Evolutionary conservation across 2,888 invertebrate species (phyloP).

Genomic region (Dugesia japonica): DNA sequence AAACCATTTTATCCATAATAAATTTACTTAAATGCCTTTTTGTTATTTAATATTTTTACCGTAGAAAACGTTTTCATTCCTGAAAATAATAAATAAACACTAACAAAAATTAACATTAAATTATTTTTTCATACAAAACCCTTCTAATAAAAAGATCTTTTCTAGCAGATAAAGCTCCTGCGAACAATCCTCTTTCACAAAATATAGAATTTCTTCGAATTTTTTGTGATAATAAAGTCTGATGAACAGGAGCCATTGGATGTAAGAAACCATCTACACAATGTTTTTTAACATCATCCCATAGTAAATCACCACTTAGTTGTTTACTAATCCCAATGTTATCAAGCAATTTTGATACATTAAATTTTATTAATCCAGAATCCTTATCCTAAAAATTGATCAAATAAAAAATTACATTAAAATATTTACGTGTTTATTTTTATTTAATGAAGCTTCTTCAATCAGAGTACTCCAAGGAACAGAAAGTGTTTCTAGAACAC

Average conservation of each 20-base stretch:
- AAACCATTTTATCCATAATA: too few relatives aligned
- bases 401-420: not conserved
- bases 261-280: not conserved
- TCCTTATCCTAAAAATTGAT: not conserved
- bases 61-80: too few relatives aligned
- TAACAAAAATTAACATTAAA: too few relatives aligned
- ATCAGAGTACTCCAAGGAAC: constrained; percentile 28
- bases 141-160: not conserved
- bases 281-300: not conserved
- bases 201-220: not conserved
- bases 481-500: constrained; percentile 2
- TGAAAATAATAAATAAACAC: too few relatives aligned
- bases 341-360: not conserved
- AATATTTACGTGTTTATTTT: not conserved
- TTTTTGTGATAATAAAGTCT: not conserved
- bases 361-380: not conserved
- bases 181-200: not conserved
- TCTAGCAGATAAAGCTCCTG: not conserved
- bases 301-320: not conserved
- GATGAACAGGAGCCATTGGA: not conserved
- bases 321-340: not conserved
- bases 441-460: constrained; percentile 21
- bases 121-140: not conserved
- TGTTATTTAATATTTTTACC: too few relatives aligned
- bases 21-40: too few relatives aligned